Evolutionary conservation across 1,140 invertebrate genomes (phyloP).

Genomic region (Liolophura sinensis): DNA sequence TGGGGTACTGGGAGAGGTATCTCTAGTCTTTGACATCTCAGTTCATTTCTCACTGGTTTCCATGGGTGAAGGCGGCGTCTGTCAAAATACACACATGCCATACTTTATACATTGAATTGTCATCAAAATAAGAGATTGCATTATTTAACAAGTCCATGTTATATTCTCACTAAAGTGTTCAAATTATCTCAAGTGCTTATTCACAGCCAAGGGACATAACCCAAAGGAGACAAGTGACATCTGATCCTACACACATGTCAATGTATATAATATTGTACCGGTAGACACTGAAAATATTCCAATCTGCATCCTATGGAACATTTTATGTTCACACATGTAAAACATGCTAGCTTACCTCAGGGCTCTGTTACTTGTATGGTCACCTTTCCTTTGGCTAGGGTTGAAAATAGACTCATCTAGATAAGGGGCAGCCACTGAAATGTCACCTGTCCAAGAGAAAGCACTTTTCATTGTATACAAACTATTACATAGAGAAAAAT

Average conservation of each 20-base stretch:
- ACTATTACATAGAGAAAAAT: too few relatives aligned
- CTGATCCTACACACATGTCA: too few relatives aligned
- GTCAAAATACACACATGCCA: background rate
- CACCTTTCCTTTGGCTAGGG: conserved; percentile 60
- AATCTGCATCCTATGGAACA: too few relatives aligned
- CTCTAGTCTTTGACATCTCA: conserved; percentile 66
- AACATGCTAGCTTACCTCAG: too few relatives aligned
- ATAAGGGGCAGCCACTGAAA: conserved; percentile 79
- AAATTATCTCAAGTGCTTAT: too few relatives aligned
- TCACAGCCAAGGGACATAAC: too few relatives aligned
- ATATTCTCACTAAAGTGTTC: background rate
- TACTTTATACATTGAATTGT: background rate
- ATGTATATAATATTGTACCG: too few relatives aligned
- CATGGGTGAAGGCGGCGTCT: conserved; percentile 12
- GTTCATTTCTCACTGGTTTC: conserved; percentile 14
- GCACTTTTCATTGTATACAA: too few relatives aligned
- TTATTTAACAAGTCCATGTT: conserved; percentile 10
- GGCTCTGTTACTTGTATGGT: too few relatives aligned
- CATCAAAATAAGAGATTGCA: background rate
- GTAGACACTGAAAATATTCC: too few relatives aligned
- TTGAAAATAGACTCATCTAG: conserved; percentile 78
- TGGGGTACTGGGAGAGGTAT: conserved; percentile 85
- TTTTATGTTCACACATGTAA: too few relatives aligned
- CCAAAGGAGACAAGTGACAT: too few relatives aligned
- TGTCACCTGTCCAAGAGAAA: conserved; percentile 65